Evolutionary conservation across 2,888 invertebrate species (phyloP).

Genomic region (Drosophila anomalata): DNA sequence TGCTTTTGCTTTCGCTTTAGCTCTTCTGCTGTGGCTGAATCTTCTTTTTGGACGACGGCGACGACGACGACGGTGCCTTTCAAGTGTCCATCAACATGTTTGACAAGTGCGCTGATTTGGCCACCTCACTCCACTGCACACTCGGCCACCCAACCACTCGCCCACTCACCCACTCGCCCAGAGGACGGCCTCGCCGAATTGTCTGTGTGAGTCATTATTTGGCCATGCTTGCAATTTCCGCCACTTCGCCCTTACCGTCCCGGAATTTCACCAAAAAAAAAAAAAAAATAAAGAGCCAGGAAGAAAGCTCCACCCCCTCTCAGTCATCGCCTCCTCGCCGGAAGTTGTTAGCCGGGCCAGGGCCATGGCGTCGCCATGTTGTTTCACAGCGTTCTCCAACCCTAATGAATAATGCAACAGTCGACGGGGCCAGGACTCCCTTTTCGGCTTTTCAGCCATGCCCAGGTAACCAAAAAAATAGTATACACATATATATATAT

Average conservation of each 20-base stretch:
- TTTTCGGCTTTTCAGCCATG: neutral
- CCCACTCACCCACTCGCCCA: neutral
- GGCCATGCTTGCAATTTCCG: conserved; percentile 76
- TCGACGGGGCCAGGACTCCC: conserved; percentile 47
- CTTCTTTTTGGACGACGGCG: conserved; percentile 6
- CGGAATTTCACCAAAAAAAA: no score
- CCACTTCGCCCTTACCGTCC: neutral
- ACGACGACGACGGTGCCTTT: conserved; percentile 57
- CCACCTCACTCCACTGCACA: conserved; percentile 10
- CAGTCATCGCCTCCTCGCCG: conserved; percentile 17
- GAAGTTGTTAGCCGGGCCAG: conserved; percentile 43
- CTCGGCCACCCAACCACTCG: neutral
- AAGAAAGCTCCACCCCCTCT: conserved; percentile 7
- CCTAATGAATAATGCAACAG: conserved; percentile 54
- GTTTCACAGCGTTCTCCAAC: conserved; percentile 20
- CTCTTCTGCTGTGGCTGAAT: conserved; percentile 23
- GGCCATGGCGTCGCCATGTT: conserved; percentile 34
- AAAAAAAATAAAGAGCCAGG: no score
- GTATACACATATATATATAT: neutral
- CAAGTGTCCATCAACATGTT: conserved; percentile 76
- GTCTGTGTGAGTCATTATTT: conserved; percentile 69
- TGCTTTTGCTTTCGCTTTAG: conserved; percentile 15
- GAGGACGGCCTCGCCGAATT: conserved; percentile 28
- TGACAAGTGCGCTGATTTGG: conserved; percentile 76
- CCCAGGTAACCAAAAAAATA: conserved; percentile 46